A percentile compares a stretch with the other conserved stretches of the same genome.
Evolutionary conservation across 2,888 invertebrate genomes (phyloP).

Genomic region (Trachelus iudaicus): DNA sequence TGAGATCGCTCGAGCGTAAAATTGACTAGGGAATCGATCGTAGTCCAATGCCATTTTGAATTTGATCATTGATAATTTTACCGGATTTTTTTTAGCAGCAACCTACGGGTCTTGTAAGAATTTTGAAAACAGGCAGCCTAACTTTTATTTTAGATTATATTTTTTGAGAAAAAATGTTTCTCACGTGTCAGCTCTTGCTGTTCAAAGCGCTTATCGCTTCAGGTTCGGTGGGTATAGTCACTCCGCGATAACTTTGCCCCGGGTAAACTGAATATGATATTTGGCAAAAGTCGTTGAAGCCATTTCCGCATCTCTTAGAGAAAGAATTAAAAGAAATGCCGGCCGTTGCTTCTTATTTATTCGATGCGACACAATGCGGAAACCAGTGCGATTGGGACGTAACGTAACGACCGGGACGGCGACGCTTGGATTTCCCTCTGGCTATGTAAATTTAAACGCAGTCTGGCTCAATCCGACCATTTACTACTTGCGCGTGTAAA

Average conservation of each 20-base stretch:
- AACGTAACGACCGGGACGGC: background rate
- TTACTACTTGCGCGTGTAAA: background rate
- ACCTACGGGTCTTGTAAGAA: too few relatives aligned
- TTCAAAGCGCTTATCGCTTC: background rate
- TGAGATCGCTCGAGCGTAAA: slow-evolving; percentile 4
- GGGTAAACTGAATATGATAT: slow-evolving; percentile 6
- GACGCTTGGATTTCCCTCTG: background rate
- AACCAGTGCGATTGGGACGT: background rate
- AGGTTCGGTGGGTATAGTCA: background rate
- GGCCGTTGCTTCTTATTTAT: slow-evolving; percentile 9
- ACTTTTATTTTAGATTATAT: background rate
- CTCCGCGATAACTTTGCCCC: background rate
- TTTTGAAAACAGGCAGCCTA: too few relatives aligned
- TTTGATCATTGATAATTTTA: background rate
- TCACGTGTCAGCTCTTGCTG: too few relatives aligned
- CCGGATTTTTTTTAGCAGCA: background rate
- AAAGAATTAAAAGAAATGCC: slow-evolving; percentile 16
- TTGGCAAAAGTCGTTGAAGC: slow-evolving; percentile 8
- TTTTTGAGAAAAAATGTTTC: background rate
- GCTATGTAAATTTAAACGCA: background rate
- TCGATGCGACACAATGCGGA: slow-evolving; percentile 19
- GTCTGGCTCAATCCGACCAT: background rate
- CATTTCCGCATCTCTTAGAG: background rate
- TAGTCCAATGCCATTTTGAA: background rate
- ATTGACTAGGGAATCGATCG: background rate